Evolutionary conservation across 2,113 vertebrate species (phyloP), one percentile per base, ranked within the genome.

Genomic region (Oncorhynchus gorbuscha): DNA sequence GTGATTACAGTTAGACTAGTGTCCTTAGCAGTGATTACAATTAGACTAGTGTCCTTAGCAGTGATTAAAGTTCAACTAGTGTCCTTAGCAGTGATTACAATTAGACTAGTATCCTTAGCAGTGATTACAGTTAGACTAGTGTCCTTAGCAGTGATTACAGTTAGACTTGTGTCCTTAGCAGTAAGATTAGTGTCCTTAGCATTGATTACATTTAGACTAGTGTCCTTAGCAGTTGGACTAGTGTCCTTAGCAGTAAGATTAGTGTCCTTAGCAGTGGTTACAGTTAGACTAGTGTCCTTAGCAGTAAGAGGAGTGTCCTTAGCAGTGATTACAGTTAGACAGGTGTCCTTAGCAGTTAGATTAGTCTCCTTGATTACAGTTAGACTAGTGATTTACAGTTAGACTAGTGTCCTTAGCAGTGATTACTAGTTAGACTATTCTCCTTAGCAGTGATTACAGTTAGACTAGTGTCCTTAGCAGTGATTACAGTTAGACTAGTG

Each of bases 11-110:
- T 7, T 14, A 30, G 64, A 26, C 3, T 0, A 14, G 9, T 66
- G 12, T 28, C 64, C 26, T 28, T 11, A 12, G n/a, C 24, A 14
- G 75, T 74, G 76, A 79, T 82, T 65, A 30, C 67, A 66, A 4
- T 7, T 14, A 16, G 64, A 26, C 11, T 0, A 26, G 9, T 66
- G 1, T 28, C 64, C 26, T 28, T 11, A 11, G n/a, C 24, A 14
- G 73, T 72, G 76, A 79, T 81, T 65, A 30, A 64, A 65, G 9
- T 67, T 59, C 14, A 12, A 6, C 35, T 0, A 39, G 6, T 8
- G 0, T 39, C 35, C 35, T 8, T 39, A 8, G 35, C 7, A 39
- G 35, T 39, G 1, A 32, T 32, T 5, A 1, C 1, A 65, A 12
- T 6, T 24, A 28, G 62, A 24, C n/a, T 0, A 26, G n/a, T 65